Conservation (phyloP, 2,113 vertebrate genomes). For the Ardeotis arabs region DNA sequence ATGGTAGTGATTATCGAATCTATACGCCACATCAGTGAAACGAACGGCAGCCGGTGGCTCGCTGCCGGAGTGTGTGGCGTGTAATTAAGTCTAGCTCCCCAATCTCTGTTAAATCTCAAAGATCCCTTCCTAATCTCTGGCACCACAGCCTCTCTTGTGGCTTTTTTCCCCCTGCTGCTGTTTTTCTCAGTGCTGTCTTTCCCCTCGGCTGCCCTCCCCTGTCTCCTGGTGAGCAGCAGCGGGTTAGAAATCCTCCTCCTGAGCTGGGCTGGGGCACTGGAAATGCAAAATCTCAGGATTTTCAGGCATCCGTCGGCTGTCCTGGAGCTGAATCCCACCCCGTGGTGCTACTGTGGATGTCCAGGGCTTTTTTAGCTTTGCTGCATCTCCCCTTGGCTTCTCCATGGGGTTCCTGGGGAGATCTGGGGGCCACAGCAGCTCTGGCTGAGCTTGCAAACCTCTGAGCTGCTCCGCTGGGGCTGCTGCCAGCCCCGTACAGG, state of each 20-base stretch:
- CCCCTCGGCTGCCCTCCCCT: neutral
- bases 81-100: constrained; percentile 39
- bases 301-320: rapidly evolving
- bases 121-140: constrained; percentile 33
- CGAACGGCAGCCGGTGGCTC: neutral
- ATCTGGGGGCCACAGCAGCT: neutral
- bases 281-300: neutral
- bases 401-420: rapidly evolving
- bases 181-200: neutral
- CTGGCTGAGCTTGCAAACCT: neutral
- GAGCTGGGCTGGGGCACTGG: neutral
- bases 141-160: neutral
- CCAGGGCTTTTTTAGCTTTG: neutral
- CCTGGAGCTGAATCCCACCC: neutral
- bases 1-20: neutral
- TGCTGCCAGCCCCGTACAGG: neutral
- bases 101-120: neutral
- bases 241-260: neutral
- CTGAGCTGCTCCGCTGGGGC: rapidly evolving
- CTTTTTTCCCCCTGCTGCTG: neutral
- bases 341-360: rapidly evolving
- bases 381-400: neutral
- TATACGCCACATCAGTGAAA: neutral
- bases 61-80: rapidly evolving
- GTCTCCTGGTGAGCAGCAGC: neutral